Evolutionary conservation across 2,797 vertebrate species (phyloP).

Genomic region (Lophotriccus pileatus): DNA sequence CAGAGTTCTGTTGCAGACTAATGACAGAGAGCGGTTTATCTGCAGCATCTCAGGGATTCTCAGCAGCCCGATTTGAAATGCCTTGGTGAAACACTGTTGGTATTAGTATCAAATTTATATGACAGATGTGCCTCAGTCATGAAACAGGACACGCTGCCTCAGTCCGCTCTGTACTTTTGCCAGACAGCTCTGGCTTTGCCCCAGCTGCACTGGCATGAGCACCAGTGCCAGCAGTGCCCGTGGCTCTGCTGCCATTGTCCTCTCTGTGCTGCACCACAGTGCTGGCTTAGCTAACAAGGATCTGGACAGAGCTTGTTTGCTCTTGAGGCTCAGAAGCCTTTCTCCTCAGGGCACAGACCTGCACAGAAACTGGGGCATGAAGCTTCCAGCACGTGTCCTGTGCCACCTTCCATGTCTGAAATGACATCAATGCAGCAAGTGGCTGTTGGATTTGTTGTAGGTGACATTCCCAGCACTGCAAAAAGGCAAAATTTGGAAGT

Average conservation of each 20-base stretch:
- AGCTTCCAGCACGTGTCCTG: not conserved
- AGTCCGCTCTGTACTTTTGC: conserved; percentile 9
- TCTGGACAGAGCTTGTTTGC: not conserved
- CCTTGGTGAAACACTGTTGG: not conserved
- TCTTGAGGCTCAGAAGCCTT: not conserved
- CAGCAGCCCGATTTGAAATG: not conserved
- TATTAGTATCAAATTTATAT: not conserved
- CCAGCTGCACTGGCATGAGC: not conserved
- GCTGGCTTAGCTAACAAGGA: not conserved
- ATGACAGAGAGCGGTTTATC: not conserved
- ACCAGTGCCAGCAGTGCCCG: not conserved
- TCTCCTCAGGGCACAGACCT: not conserved
- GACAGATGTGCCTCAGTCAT: conserved; percentile 17
- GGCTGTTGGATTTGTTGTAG: not conserved
- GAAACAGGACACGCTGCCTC: not conserved
- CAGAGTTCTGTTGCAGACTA: not conserved
- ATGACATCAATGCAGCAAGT: rapidly evolving
- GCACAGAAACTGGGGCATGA: rapidly evolving
- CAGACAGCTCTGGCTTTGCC: conserved; percentile 30
- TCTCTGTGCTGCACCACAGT: not conserved
- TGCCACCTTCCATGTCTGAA: not conserved
- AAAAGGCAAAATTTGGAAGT: not conserved
- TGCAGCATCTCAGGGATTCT: conserved; percentile 10
- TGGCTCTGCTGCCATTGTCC: not conserved
- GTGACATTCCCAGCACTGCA: not conserved